Base-by-base conservation (phyloP, 2,888 invertebrate genomes). In the Euplexia lucipara region DNA sequence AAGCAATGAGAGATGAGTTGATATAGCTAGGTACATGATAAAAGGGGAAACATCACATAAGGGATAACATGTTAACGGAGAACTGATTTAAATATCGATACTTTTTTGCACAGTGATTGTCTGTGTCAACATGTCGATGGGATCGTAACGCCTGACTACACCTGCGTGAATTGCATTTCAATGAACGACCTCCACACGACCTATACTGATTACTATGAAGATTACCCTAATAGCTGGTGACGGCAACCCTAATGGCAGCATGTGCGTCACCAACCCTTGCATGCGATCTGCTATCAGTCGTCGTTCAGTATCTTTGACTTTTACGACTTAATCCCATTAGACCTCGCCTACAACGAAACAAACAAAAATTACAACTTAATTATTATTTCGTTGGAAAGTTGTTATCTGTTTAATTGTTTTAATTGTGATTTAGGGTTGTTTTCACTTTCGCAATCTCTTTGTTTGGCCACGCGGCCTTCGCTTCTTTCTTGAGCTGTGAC, bases 341-440 rank as follows among this genome's bases (percentile, higher is more conserved):
- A 48, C 66, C 57, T 60, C 77, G 81, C 76, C 83, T 81, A 79
- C 81, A 86, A 85, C 83, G 81, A 84, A 73, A 86, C 86, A 87
- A 88, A 88, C 87, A 88, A 89, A 89, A 89, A 89, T 88, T 84
- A 86, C 88, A 89, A 89, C 88, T 89, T 87, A 86, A 88, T 89
- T 89, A 87, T 85, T 83, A 84, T 79, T 78, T 75, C 79, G 70
- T 67, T 69, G 59, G 61, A 83, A 87, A 84, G 82, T 88, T 86
- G 82, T 88, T 87, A 87, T 89, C 87, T 88, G 85, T 86, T 87
- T 89, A 89, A 89, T 90, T 90, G 83, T 86, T 87, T 84, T 89
- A 86, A 90, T 89, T 88, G 88, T 87, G 88, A 89, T 90, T 88
- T 87, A 89, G 85, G 79, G 83, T 81, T 81, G 83, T 82, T 84